Conservation (phyloP, 1,140 invertebrate genomes). For the Aphaenogaster floridana region DNA sequence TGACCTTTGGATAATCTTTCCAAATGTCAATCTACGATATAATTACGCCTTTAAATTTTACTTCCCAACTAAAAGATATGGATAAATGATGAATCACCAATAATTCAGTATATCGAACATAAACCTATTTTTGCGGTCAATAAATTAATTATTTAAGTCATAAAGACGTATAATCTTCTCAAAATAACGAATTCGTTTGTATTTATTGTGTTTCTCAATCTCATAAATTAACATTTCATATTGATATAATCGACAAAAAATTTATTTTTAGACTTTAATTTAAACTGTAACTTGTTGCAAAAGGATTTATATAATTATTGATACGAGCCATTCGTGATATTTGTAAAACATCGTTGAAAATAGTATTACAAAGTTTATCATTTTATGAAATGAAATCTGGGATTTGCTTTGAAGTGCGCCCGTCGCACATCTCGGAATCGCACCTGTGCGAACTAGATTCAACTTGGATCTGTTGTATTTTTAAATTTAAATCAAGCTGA, state of each 20-base stretch:
- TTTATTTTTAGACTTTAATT: neutral
- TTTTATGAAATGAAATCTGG: neutral
- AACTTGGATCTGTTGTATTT: neutral
- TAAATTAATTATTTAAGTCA: slow-evolving; percentile 12
- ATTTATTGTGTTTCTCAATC: neutral
- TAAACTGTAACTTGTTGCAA: neutral
- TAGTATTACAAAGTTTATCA: neutral
- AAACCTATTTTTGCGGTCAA: neutral
- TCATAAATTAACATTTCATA: neutral
- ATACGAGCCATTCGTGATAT: neutral
- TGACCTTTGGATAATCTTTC: slow-evolving; percentile 11
- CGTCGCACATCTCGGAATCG: neutral
- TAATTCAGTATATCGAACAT: neutral
- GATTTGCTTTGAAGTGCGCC: neutral
- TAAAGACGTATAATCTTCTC: neutral
- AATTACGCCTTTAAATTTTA: slow-evolving; percentile 10
- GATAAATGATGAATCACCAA: neutral
- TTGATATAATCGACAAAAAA: neutral
- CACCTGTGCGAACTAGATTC: neutral
- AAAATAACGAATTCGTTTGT: neutral
- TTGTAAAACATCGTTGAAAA: neutral
- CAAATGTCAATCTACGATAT: slow-evolving; percentile 7
- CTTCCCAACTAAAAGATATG: neutral
- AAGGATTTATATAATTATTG: neutral
- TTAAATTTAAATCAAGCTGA: slow-evolving; percentile 17